Base-by-base conservation (phyloP, 2,888 invertebrate species). In the Ametastegia equiseti region DNA sequence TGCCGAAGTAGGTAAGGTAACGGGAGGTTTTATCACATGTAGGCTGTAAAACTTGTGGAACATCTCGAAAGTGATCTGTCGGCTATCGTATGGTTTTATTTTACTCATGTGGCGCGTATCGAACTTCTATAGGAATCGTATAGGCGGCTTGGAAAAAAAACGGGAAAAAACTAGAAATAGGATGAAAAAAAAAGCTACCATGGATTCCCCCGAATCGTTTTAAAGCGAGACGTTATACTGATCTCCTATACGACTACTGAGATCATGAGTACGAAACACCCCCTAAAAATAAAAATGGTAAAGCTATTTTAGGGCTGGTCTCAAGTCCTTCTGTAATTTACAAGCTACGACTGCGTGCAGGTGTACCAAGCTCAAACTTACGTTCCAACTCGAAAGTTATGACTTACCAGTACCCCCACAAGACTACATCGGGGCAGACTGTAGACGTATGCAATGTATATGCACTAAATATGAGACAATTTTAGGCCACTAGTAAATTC, bases 341-440 rank as follows among this genome's bases (percentile, higher is more conserved):
- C 84, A 81, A 83, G 47, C 45, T 83, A 63, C 84, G 84, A 81
- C 81, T 83, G 85, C 82, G 80, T 73, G 83, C 86, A 86, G 86
- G 86, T 86, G 86, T 86, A 82, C 57, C n/a, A 60, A 80, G 39
- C 47, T 50, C 47, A 36, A 80, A 71, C 71, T 71, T 71, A 71
- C 47, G 27, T n/a, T 71, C 27, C 71, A 13, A 45, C 71, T 27
- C 7, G 13, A 71, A 71, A 71, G 71, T 71, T 71, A 71, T 71
- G 71, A 71, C 71, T 71, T 71, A 71, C 71, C 71, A 71, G 71
- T 47, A 47, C 71, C 11, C 9, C 30, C 67, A n/a, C 67, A 39
- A 19, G 15, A 23, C 67, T 36, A 19, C 45, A 7, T 0, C 30
- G 19, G 65, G 39, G 15, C 19, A 67, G 36, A 67, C 39, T 9